Conservation (phyloP, 2,888 invertebrate species). For the Andrena hattorfiana region DNA sequence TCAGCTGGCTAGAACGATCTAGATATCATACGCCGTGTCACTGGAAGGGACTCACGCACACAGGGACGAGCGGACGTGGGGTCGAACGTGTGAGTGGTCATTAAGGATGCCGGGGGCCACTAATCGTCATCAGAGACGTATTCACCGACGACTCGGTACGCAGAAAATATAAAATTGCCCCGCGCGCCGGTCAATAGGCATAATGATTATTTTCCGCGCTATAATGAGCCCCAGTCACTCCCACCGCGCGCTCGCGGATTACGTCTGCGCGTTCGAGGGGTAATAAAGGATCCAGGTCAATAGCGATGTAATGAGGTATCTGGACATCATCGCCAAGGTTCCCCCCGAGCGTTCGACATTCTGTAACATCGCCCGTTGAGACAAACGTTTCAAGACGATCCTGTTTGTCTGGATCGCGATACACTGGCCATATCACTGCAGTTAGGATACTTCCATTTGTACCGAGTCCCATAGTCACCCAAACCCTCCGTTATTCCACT, state of each 20-base stretch:
- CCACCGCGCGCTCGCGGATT: constrained; percentile 47
- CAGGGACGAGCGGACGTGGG: not conserved
- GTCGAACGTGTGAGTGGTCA: constrained; percentile 66
- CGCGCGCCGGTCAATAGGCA: constrained; percentile 76
- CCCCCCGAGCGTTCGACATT: not conserved
- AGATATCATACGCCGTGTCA: constrained; percentile 64
- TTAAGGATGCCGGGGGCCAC: constrained; percentile 78
- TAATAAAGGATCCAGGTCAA: constrained; percentile 83
- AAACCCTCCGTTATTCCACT: too few relatives aligned
- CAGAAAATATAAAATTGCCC: constrained; percentile 79
- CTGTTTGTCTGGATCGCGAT: not conserved
- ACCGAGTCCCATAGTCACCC: too few relatives aligned
- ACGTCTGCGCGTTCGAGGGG: constrained; percentile 70
- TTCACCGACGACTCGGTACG: constrained; percentile 75
- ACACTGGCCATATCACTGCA: too few relatives aligned
- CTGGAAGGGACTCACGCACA: constrained; percentile 37
- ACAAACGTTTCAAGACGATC: not conserved
- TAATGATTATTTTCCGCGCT: constrained; percentile 81
- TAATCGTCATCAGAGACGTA: constrained; percentile 81
- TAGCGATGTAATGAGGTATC: constrained; percentile 80
- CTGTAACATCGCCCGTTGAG: not conserved
- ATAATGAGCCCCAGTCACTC: constrained; percentile 76
- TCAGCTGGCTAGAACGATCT: constrained; percentile 67
- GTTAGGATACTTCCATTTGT: too few relatives aligned
- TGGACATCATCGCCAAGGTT: constrained; percentile 72